Evolutionary conservation across 1,140 invertebrate genomes (phyloP), one percentile per base, ranked within the genome.

Genomic region (Nomia melanderi): DNA sequence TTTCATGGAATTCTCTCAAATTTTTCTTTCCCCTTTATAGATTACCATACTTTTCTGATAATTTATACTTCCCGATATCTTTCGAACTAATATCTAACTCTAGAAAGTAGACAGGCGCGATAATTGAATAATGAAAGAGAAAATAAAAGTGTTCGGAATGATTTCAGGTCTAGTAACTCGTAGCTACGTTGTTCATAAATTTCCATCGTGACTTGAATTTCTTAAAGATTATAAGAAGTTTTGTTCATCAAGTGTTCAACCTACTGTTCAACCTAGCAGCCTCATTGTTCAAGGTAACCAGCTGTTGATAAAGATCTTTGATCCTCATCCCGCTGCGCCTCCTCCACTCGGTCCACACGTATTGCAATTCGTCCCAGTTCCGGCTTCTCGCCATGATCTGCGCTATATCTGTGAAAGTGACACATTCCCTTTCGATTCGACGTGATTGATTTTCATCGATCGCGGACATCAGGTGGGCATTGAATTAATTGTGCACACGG

Each of bases 331-430:
- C 96, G 14, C 95, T 96, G 73, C 95, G 94, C 81, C 96, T 93
- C 81, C 97, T 93, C 97, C 97, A 99, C 85, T 97, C 96, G 0
- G 95, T 94, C 98, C 98, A 99, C 0, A 95, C 94, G 82, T 97
- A 95, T 78, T 96, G 95, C 63, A 98, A 87, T 88, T 97, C 96
- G 72, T 97, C 96, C 95, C 96, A 97, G 82, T 98, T 95, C 20
- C 95, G 92, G 69, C 96, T 97, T 67, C 94, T 94, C 0, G 95
- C 95, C 92, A 95, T 93, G 12, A 94, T 93, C 53, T 89, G 78
- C 17, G 91, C 90, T 70, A 94, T 88, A 82, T 94, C 93, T 93
- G 72, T 14, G 79, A 83, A 78, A 71, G n/a, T n/a, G 7, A 59
- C 29, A 23, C n/a, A 29, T 67, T 29, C 7, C 8, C 29, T 27